Base-by-base conservation (phyloP, 2,888 invertebrate species). In the Gymnoscelis rufifasciata region DNA sequence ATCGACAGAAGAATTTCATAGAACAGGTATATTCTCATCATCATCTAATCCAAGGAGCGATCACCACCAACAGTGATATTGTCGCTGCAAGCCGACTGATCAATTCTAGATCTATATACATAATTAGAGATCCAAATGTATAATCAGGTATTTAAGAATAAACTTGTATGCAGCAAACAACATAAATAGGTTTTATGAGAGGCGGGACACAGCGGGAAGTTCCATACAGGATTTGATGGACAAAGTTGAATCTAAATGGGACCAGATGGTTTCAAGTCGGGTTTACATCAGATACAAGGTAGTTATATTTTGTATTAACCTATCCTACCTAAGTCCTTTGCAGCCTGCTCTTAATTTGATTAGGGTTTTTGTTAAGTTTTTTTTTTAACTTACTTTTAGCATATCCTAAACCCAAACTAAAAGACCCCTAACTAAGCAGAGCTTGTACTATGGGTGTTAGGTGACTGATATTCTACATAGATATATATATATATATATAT, bases 51-150 rank as follows among this genome's bases (percentile, higher is more conserved):
- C 19, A 39, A 19, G 42, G 29, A 35, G 30, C 19, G 42, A 42
- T 38, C 23, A 28, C 39, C 50, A 38, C 31, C 44, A 38, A 13
- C 41, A 15, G 44, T 33, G 40, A 29, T 41, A 41, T 30, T 33
- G 33, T 12, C 19, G 2, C 19, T 19, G 19, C 19, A n/a, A n/a
- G n/a, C 49, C 27, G 33, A 31, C 40, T 43, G 38, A 48, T 43
- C 40, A 43, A 38, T 49, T 49, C 37, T 28, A 49, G 44, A 44
- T 39, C 41, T 33, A 49, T 38, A 43, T 43, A 49, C 40, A 30
- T 43, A 41, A 49, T 41, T 44, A 38, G 31, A 37, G 36, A 37
- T 40, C 23, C 23, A 43, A 43, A 37, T 40, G 19, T 35, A 35
- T 35, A 35, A 35, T 35, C 11, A 35, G 10, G 19, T 19, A 33